phyloP scores from a whole-genome alignment of 92 coral and sea anemone genomes.

The Metridium senile region DNA sequence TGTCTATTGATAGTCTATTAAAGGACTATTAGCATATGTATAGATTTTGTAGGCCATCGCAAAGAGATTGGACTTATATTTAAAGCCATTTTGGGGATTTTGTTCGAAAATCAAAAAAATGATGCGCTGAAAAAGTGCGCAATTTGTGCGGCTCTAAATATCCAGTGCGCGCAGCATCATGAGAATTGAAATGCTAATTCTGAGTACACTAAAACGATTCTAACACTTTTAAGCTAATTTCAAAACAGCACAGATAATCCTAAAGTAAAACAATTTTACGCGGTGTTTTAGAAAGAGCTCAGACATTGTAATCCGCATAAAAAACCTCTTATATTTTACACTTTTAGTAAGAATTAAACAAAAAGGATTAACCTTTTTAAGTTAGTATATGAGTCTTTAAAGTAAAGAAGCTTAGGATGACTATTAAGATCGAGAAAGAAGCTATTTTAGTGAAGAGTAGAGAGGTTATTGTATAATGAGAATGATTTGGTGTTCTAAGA shows the following conservation, averaged over 20 bases:
- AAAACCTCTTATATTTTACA: conserved; percentile 1
- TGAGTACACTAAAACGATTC: no score
- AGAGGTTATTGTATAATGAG: neutral
- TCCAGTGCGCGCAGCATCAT: no score
- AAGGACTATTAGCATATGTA: neutral
- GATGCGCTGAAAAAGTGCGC: no score
- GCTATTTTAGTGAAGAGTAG: neutral
- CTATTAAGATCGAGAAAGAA: neutral
- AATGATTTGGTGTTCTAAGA: neutral
- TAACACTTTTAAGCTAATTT: neutral
- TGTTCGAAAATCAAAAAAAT: no score
- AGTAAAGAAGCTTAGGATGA: conserved; percentile 2
- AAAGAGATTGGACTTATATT: no score
- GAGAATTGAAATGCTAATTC: no score
- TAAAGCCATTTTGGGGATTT: no score
- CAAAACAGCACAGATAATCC: neutral
- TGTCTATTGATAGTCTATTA: neutral
- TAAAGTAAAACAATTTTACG: conserved; percentile 6
- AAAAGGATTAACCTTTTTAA: conserved; percentile 15
- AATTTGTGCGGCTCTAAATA: no score
- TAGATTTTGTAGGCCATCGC: no score
- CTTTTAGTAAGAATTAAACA: neutral
- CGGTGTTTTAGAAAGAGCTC: conserved; percentile 2
- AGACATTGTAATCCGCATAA: neutral
- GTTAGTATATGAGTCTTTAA: neutral